Conservation (phyloP, 2,888 invertebrate genomes). For the Macaria notata region DNA sequence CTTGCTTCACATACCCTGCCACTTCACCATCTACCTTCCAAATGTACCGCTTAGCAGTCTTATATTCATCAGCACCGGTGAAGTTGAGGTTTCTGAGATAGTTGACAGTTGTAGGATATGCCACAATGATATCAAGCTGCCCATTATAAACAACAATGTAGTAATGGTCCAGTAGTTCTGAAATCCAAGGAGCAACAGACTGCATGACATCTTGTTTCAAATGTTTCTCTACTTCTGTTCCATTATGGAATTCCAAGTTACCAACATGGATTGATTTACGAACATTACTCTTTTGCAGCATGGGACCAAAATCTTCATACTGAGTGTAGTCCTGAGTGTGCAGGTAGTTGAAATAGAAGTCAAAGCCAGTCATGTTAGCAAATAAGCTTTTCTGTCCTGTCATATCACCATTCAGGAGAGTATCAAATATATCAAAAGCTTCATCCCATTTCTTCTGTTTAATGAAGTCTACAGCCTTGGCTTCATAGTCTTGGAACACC, state of each 20-base stretch:
- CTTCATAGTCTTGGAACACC: conserved; percentile 84
- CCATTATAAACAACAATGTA: conserved; percentile 93
- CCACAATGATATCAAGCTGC: conserved; percentile 95
- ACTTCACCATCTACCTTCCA: conserved; percentile 87
- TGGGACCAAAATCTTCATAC: conserved; percentile 80
- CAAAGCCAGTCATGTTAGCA: conserved; percentile 88
- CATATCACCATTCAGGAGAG: conserved; percentile 86
- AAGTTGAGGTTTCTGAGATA: conserved; percentile 89
- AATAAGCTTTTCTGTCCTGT: conserved; percentile 83
- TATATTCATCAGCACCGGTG: conserved; percentile 84
- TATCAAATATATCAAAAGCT: conserved; percentile 88
- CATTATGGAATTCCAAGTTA: conserved; percentile 86
- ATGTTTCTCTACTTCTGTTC: conserved; percentile 85
- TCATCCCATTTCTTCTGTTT: conserved; percentile 83
- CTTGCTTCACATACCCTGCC: conserved; percentile 89
- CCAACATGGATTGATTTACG: conserved; percentile 93
- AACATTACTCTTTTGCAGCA: conserved; percentile 83
- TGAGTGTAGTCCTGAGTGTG: conserved; percentile 81
- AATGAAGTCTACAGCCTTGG: conserved; percentile 82
- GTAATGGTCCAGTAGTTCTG: conserved; percentile 85
- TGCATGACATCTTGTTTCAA: conserved; percentile 91
- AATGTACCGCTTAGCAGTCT: conserved; percentile 83
- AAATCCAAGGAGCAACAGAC: conserved; percentile 88
- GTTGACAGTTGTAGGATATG: conserved; percentile 92
- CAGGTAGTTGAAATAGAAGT: conserved; percentile 89